Evolutionary conservation across 2,797 vertebrate genomes (phyloP), one percentile per base, ranked within the genome.

Genomic region (Phylloscopus collybita): DNA sequence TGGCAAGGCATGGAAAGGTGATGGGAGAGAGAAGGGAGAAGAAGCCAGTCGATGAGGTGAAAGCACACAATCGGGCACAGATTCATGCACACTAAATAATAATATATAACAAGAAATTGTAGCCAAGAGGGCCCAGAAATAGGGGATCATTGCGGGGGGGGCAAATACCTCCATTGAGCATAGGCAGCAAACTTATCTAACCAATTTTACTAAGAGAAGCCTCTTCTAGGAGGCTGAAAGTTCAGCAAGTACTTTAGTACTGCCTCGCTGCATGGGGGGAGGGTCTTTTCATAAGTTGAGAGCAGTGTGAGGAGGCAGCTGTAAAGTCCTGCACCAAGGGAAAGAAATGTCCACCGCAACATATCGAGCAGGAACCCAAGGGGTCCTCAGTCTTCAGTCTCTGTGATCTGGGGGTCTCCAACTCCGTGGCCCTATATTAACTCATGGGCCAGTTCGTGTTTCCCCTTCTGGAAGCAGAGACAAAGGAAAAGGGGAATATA

Each of bases 381-480:
- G 64, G 15, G 61, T 65, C 20, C n/a, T 70, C 60, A 53, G 51
- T 54, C 26, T 84, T 90, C 42, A 50, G 80, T 60, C 30, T 73
- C 71, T 59, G 42, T 23, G n/a, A 6, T 90, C 42, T 65, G 53
- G 20, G 74, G 45, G 36, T 92, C 36, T 93, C 70, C 74, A 76
- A 61, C 27, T 94, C 94, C 23, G 20, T 80, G 86, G 71, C 38
- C 90, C 67, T 59, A 17, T 78, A 64, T 88, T 94, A 94, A 93
- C 78, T 92, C 64, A 85, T 82, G 60, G 88, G 90, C 80, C 64
- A 82, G 49, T 90, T 95, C 88, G 90, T 38, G 11, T 87, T 90
- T 82, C 79, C 78, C 86, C 75, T 71, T 90, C 80, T 94, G 95
- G 78, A 67, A 86, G 50, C 42, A 92, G 71, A 96, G 91, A 73